phyloP scores from a whole-genome alignment of 2,888 invertebrate genomes.

The Rhynchonema sp. region DNA sequence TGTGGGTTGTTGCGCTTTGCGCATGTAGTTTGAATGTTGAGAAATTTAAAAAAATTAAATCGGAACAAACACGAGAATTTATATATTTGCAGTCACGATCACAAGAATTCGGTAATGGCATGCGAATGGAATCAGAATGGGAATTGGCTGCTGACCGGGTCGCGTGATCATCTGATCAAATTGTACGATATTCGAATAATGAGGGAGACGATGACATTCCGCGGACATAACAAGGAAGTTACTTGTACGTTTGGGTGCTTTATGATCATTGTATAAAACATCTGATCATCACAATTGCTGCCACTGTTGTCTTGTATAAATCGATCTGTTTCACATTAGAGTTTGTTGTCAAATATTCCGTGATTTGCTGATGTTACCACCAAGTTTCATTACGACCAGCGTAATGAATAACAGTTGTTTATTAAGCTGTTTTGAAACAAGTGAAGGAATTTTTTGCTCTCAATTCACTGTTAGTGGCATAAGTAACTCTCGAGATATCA shows the following conservation, averaged over 20 bases:
- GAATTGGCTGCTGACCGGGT: conserved; percentile 88
- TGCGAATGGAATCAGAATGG: conserved; percentile 98
- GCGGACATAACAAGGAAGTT: conserved; percentile 97
- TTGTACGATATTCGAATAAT: conserved; percentile 91
- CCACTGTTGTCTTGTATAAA: background rate
- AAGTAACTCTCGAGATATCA: too few relatives aligned
- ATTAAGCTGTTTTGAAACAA: too few relatives aligned
- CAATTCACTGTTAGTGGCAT: too few relatives aligned
- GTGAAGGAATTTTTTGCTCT: too few relatives aligned
- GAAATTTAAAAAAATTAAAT: too few relatives aligned
- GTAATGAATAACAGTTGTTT: too few relatives aligned
- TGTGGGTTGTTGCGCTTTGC: conserved; percentile 35
- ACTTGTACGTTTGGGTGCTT: too few relatives aligned
- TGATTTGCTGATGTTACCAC: too few relatives aligned
- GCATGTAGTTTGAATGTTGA: background rate
- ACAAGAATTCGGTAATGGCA: conserved; percentile 98
- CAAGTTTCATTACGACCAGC: too few relatives aligned
- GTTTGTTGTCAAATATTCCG: too few relatives aligned
- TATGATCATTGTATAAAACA: too few relatives aligned
- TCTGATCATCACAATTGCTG: conserved; percentile 9
- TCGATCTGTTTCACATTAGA: background rate
- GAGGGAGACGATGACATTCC: conserved; percentile 83
- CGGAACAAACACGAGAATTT: too few relatives aligned
- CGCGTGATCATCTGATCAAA: conserved; percentile 85
- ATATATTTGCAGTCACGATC: conserved; percentile 54